Evolutionary conservation across 2,113 vertebrate species (phyloP), one percentile per base, ranked within the genome.

Genomic region (Cottus gobio): DNA sequence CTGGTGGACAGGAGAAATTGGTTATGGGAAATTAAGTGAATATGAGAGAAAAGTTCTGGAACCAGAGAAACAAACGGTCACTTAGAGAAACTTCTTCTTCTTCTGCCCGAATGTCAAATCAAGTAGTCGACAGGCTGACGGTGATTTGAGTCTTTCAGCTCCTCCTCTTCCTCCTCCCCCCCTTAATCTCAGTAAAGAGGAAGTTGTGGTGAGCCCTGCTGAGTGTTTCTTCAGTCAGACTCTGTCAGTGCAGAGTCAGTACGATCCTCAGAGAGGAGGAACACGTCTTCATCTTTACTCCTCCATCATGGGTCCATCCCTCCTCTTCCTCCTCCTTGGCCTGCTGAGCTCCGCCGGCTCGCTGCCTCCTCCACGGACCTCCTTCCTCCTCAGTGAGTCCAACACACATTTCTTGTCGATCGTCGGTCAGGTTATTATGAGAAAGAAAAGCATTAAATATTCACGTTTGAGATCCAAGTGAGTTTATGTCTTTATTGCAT

Each of bases 361-460:
- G 6, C 79, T 80, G 73, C 36, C 65, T 73, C 80, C 82, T 83
- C 84, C 87, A 3, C 72, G 87, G 0, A 31, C 30, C 76, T 80
- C 85, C 66, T 87, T 91, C 67, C 22, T 31, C 48, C 73, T 89
- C 72, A 7, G 87, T 87, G n/a, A 89, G 89, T 84, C 39, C 20
- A 34, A 3, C 46, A 13, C 4, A 0, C 4, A 0, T 54, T 42
- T 50, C 5, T 37, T 0, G 11, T 76, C 10, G 0, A 11, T 74
- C 1, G 39, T 18, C 54, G n/a, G 18, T 34, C 46, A 50, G 46
- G 16, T 50, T 50, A 20, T 50, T 5, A 50, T 18, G 46, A 48
- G 46, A 20, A 50, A 50, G 11, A 5, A 34, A 7, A 20, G 5
- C 6, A 20, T 5, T 2, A 20, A 48, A 48, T 48, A 20, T 48